Conservation (phyloP, 1,140 invertebrate species). For the Panulirus ornatus region DNA sequence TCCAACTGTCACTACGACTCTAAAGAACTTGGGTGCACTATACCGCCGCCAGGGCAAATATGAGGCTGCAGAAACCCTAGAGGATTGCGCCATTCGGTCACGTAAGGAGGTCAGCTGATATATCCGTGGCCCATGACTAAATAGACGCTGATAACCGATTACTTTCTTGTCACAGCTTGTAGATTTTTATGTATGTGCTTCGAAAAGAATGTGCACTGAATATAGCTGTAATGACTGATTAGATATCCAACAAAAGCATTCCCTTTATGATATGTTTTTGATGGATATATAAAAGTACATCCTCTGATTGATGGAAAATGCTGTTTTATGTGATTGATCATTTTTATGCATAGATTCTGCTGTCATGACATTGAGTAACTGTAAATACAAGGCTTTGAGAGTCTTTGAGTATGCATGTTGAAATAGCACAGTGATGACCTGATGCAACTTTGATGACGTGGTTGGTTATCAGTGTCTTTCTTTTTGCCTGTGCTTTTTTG, state of each 20-base stretch:
- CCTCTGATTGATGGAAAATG: neutral
- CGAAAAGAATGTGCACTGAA: neutral
- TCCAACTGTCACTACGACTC: slow-evolving; percentile 96
- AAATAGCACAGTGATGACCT: neutral
- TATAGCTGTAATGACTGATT: neutral
- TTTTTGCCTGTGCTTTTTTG: neutral
- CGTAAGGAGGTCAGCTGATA: slow-evolving; percentile 88
- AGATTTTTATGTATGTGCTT: neutral
- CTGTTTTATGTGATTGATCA: neutral
- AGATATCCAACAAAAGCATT: neutral
- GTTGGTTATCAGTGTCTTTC: neutral
- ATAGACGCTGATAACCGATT: slow-evolving; percentile 23
- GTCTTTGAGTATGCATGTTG: neutral
- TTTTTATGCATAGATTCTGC: slow-evolving; percentile 1
- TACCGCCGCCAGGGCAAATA: slow-evolving; percentile 99
- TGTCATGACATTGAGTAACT: neutral
- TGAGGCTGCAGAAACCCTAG: slow-evolving; percentile 98
- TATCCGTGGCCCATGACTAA: slow-evolving; percentile 9
- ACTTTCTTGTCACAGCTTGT: slow-evolving; percentile 1
- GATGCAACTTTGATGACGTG: neutral
- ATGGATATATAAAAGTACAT: neutral
- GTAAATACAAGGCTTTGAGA: neutral
- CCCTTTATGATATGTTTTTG: neutral
- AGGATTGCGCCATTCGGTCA: slow-evolving; percentile 96
- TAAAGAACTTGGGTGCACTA: slow-evolving; percentile 97